phyloP scores from a whole-genome alignment of 2,888 invertebrate genomes.

The Synergus gifuensis region DNA sequence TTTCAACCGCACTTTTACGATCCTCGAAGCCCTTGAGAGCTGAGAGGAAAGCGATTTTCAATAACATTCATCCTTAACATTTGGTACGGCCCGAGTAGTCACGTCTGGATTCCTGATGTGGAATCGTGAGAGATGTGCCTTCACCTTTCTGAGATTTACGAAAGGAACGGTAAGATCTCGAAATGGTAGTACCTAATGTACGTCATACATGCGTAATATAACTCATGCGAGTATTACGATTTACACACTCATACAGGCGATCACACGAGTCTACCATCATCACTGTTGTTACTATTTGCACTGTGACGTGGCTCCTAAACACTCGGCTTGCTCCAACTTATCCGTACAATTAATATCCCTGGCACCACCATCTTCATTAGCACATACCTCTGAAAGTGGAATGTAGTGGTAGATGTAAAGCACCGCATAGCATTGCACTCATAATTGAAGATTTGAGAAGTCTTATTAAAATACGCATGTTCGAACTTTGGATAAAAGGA shows the following conservation, averaged over 20 bases:
- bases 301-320: conserved; percentile 23
- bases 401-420: conserved; percentile 14
- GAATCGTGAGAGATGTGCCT: conserved; percentile 18
- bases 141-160: background rate
- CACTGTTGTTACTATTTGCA: conserved; percentile 40
- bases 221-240: background rate
- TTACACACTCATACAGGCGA: conserved; percentile 36
- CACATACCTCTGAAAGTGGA: conserved; percentile 4
- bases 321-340: conserved; percentile 22
- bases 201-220: conserved; percentile 13
- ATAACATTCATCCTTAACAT: conserved; percentile 11
- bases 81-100: conserved; percentile 8
- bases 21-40: background rate
- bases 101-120: conserved; percentile 2
- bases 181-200: conserved; percentile 28
- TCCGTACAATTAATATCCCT: conserved; percentile 19
- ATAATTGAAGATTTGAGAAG: background rate
- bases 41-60: conserved; percentile 14
- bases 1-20: conserved; percentile 13
- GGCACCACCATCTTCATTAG: conserved; percentile 33
- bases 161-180: conserved; percentile 34
- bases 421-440: background rate
- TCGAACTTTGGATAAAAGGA: too few relatives aligned
- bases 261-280: conserved; percentile 28
- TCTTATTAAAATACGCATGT: too few relatives aligned